phyloP scores from a whole-genome alignment of 2,888 invertebrate species.

The Parapristionchus giblindavisi region DNA sequence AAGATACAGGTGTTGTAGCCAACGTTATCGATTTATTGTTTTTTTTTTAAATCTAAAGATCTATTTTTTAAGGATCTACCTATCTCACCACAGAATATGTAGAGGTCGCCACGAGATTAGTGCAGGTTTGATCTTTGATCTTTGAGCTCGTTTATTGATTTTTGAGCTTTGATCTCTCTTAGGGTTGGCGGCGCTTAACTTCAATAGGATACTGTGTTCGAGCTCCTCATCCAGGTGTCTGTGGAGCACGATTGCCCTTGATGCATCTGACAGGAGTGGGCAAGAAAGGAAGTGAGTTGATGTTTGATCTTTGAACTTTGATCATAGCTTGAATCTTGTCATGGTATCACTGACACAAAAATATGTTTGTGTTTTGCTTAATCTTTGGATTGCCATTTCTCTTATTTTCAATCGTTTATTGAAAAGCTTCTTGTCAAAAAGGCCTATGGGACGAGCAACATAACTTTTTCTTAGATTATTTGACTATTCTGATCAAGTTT shows the following conservation, averaged over 20 bases:
- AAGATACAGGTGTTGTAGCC: constrained; percentile 7
- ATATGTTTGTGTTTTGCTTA: not conserved
- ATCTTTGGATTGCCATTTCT: not conserved
- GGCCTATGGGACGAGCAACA: too few relatives aligned
- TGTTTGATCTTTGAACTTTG: not conserved
- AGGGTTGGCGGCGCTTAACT: constrained; percentile 33
- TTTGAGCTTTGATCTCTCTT: constrained; percentile 18
- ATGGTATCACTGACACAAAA: too few relatives aligned
- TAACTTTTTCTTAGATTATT: too few relatives aligned
- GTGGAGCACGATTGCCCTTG: constrained; percentile 9
- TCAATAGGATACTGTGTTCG: constrained; percentile 35
- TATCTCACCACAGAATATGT: constrained; percentile 29
- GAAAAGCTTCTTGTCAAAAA: not conserved
- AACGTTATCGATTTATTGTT: not conserved
- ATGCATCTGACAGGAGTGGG: constrained; percentile 33
- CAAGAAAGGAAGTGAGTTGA: constrained; percentile 22
- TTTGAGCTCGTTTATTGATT: not conserved
- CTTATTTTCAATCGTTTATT: not conserved
- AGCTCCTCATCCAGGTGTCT: constrained; percentile 31
- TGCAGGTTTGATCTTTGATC: not conserved
- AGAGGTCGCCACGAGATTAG: constrained; percentile 16
- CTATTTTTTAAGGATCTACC: not conserved
- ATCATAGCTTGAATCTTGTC: too few relatives aligned
- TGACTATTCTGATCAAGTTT: too few relatives aligned
- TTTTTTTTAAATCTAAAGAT: not conserved